Evolutionary conservation across 2,888 invertebrate genomes (phyloP).

Genomic region (Spatulosminthurus flaviceps): DNA sequence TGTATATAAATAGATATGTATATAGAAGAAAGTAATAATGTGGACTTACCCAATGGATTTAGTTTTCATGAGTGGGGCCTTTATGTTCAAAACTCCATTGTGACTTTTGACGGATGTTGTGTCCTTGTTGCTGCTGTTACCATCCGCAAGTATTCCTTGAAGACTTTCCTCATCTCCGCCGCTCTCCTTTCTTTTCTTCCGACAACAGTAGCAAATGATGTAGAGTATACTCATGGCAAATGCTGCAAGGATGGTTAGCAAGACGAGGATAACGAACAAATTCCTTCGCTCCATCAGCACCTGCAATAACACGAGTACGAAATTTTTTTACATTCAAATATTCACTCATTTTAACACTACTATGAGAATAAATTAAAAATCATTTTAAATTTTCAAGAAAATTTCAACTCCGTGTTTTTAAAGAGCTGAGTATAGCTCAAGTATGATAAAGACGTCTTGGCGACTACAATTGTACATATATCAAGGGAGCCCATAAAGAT

Average conservation of each 20-base stretch:
- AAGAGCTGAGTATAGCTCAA: too few species aligned
- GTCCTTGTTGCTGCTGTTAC: constrained; percentile 62
- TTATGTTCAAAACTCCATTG: constrained; percentile 62
- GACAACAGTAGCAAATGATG: constrained; percentile 62
- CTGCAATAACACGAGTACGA: too few species aligned
- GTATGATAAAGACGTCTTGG: too few species aligned
- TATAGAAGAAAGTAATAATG: background rate
- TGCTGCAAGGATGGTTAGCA: constrained; percentile 55
- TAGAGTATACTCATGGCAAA: constrained; percentile 60
- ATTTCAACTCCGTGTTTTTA: too few species aligned
- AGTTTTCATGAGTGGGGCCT: constrained; percentile 62
- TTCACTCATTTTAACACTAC: too few species aligned
- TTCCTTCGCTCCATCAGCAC: constrained; percentile 58
- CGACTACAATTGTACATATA: too few species aligned
- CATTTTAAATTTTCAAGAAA: too few species aligned
- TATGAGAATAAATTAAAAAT: too few species aligned
- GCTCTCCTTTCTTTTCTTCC: constrained; percentile 59
- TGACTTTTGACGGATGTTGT: constrained; percentile 62
- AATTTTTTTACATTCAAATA: too few species aligned
- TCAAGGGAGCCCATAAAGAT: too few species aligned
- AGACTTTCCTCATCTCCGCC: constrained; percentile 63
- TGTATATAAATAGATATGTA: background rate
- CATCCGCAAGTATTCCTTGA: constrained; percentile 63
- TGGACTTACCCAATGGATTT: constrained; percentile 60
- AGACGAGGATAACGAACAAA: constrained; percentile 55